phyloP scores from a whole-genome alignment of 2,888 invertebrate species.

The Torymus texanus region DNA sequence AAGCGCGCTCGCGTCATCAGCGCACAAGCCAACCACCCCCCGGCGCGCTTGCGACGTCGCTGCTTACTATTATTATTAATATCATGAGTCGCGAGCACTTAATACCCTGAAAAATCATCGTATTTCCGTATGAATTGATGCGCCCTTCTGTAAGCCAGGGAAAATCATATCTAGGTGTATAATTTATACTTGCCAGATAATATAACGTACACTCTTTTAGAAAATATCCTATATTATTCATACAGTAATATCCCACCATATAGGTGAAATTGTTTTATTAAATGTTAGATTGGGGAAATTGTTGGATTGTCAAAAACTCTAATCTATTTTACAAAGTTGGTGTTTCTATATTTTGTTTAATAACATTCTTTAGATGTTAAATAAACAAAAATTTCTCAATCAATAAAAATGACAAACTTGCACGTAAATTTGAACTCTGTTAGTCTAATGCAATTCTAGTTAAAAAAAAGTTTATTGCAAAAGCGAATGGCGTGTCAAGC shows the following conservation, averaged over 20 bases:
- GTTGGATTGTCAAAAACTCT: neutral
- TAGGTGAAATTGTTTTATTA: conserved; percentile 13
- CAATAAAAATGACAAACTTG: too few species aligned
- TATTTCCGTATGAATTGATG: conserved; percentile 68
- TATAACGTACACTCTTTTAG: neutral
- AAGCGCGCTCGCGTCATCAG: conserved; percentile 57
- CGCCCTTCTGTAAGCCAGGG: conserved; percentile 41
- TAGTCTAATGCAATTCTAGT: neutral
- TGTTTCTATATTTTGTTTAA: neutral
- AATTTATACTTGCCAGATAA: conserved; percentile 52
- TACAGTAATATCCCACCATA: conserved; percentile 20
- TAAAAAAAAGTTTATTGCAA: conserved; percentile 14
- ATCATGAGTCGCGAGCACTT: conserved; percentile 70
- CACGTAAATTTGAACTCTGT: too few species aligned
- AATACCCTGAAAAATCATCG: conserved; percentile 71
- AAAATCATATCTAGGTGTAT: conserved; percentile 50
- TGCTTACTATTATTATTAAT: conserved; percentile 72
- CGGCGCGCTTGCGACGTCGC: conserved; percentile 57
- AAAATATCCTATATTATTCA: conserved; percentile 36
- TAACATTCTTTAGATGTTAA: neutral
- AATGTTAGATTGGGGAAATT: conserved; percentile 24
- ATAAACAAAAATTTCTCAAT: neutral
- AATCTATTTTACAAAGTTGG: neutral
- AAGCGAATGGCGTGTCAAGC: conserved; percentile 23
- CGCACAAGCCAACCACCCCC: conserved; percentile 57